A percentile compares a stretch with the other conserved stretches of the same genome.
phyloP scores from a whole-genome alignment of 2,797 vertebrate species.

The Microctenopoma steveboyesi region DNA sequence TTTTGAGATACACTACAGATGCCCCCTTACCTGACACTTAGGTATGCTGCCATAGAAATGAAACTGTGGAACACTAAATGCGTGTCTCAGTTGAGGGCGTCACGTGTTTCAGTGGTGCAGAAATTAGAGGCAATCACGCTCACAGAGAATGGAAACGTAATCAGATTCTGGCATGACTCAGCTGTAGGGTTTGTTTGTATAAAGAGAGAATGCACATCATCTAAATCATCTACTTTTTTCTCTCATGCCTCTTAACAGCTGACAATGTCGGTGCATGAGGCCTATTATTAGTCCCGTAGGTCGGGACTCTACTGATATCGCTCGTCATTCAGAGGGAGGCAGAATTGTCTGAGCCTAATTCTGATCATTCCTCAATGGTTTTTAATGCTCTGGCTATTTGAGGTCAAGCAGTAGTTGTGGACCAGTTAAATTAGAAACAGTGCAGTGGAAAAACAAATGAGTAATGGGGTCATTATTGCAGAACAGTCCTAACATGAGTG shows the following conservation, averaged over 20 bases:
- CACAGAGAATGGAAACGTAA: neutral
- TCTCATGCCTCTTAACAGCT: too few species aligned
- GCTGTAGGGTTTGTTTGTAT: neutral
- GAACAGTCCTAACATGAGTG: too few species aligned
- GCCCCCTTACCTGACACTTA: neutral
- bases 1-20: slow-evolving; percentile 2
- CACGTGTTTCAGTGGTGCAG: neutral
- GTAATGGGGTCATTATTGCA: too few species aligned
- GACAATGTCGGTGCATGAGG: neutral
- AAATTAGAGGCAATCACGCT: neutral
- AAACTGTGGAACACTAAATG: slow-evolving; percentile 7
- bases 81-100: neutral
- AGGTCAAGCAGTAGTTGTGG: neutral
- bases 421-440: neutral
- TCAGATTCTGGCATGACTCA: neutral
- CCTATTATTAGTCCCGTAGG: neutral
- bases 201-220: neutral
- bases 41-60: slow-evolving; percentile 2
- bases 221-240: too few species aligned
- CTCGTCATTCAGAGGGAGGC: slow-evolving; percentile 14
- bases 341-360: neutral
- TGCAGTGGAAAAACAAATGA: too few species aligned
- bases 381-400: neutral
- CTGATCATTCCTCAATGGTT: neutral
- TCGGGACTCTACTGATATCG: neutral